Evolutionary conservation across 2,113 vertebrate genomes (phyloP), one percentile per base, ranked within the genome.

Genomic region (Leucosticte australis): DNA sequence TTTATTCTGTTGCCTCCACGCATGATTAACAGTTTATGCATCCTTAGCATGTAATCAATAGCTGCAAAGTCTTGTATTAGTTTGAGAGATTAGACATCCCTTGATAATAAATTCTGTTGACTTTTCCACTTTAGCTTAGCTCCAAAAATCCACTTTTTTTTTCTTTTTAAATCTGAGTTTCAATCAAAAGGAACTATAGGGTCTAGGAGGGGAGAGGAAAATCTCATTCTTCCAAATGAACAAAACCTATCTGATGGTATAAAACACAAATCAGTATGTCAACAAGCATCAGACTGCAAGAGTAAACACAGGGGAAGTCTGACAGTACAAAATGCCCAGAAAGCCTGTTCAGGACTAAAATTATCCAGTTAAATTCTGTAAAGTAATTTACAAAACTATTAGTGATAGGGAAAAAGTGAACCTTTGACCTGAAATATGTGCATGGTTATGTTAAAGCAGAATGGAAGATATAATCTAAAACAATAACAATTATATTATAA

Each of bases 41-140:
- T 97, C 97, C 97, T 97, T 98, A 97, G 96, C 91, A 91, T 91
- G 94, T 95, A 98, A 98, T 99, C 98, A 98, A 98, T 99, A 98
- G 91, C 80, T 93, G 95, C 85, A 80, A 98, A 98, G 94, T 96
- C 95, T 97, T 95, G 82, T 97, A 98, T 98, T 98, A 97, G 96
- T 92, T 97, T 97, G 97, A 96, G 95, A 98, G 97, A 98, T 98
- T 98, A 98, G 96, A 97, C 83, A 97, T 97, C 91, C 82, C 96
- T 89, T 97, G 96, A 98, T 98, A 98, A 99, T 98, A 98, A 99
- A 98, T 98, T 98, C 96, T 86, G 98, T 98, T 89, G 98, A 99
- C 99, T 98, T 95, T 46, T 92, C 94, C 47, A 68, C 52, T 75
- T 92, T 91, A 96, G 95, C 90, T 98, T 97, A 97, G 96, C 94